phyloP scores from a whole-genome alignment of 2,113 vertebrate species.

The Labeo catla region DNA sequence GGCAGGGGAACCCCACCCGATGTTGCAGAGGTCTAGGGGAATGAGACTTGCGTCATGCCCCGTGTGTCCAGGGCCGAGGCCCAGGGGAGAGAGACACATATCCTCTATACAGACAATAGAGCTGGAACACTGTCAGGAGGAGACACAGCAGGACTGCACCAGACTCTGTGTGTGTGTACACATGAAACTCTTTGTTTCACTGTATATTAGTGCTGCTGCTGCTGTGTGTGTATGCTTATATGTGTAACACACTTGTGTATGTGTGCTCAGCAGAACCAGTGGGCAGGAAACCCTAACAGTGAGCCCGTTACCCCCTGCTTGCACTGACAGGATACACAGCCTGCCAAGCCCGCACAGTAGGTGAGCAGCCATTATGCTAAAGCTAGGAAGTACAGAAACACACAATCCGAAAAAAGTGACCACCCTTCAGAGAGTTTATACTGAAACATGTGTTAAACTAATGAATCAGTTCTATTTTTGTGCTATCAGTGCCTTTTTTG shows the following conservation, averaged over 20 bases:
- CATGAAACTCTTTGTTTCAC: slow-evolving; percentile 8
- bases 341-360: slow-evolving; percentile 58
- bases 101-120: slow-evolving; percentile 88
- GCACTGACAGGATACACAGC: slow-evolving; percentile 72
- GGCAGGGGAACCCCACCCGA: slow-evolving; percentile 81
- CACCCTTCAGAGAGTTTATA: slow-evolving; percentile 34
- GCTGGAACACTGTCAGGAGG: slow-evolving; percentile 73
- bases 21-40: slow-evolving; percentile 76
- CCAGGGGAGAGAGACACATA: slow-evolving; percentile 79
- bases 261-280: slow-evolving; percentile 48
- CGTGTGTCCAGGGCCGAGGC: slow-evolving; percentile 78
- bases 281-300: slow-evolving; percentile 74
- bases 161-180: background rate
- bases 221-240: slow-evolving; percentile 27
- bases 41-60: slow-evolving; percentile 87
- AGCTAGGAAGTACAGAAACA: slow-evolving; percentile 44
- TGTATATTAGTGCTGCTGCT: slow-evolving; percentile 25
- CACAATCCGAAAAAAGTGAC: slow-evolving; percentile 21
- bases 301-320: slow-evolving; percentile 72
- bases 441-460: slow-evolving; percentile 2
- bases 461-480: slow-evolving; percentile 35
- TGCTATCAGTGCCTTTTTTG: too few species aligned
- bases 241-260: slow-evolving; percentile 1
- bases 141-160: slow-evolving; percentile 74
- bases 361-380: slow-evolving; percentile 55